Base-by-base conservation (phyloP, 2,888 invertebrate genomes). In the Ctenicera cuprea region DNA sequence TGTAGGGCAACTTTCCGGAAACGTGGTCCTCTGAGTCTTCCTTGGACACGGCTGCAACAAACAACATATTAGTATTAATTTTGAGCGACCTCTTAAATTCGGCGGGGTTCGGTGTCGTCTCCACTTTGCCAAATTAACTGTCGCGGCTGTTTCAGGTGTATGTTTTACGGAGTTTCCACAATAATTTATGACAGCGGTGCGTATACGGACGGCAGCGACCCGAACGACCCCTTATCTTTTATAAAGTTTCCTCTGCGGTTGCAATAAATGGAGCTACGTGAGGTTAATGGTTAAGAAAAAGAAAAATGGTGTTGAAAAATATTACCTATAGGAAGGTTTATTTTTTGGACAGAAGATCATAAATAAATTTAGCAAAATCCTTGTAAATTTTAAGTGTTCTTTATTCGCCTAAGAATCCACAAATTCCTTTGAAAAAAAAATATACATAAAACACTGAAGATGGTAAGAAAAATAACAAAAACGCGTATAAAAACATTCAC, bases 11-110 rank as follows among this genome's bases (percentile, higher is more conserved):
- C 90, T 95, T 96, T 86, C 91, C 93, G 86, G 91, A 82, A 78
- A 83, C 81, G 78, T 87, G 87, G 78, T 93, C 93, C 89, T 95
- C 91, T 90, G 93, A 91, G 87, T 97, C 97, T 89, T 97, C 97
- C 90, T 97, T 96, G 86, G 96, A 94, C 86, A 94, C 95, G 85
- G 97, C 97, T 97, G 90, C 30, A 93, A 91, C 88, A 86, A 88
- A 80, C 33, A 83, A 84, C 81, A 80, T 78, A 80, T 70, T 48
- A 43, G 57, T 62, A 73, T 73, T 73, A 73, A 73, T 73, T 65
- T 70, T 57, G 38, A 14, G 12, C 37, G 26, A 48, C 30, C 14
- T 18, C 30, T 16, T 16, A 71, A 64, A 65, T 45, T 64, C 30
- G 37, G 48, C 38, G 38, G n/a, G 38, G 62, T 59, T 59, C 16